phyloP scores from a whole-genome alignment of 2,113 vertebrate species.

The Vimba vimba region DNA sequence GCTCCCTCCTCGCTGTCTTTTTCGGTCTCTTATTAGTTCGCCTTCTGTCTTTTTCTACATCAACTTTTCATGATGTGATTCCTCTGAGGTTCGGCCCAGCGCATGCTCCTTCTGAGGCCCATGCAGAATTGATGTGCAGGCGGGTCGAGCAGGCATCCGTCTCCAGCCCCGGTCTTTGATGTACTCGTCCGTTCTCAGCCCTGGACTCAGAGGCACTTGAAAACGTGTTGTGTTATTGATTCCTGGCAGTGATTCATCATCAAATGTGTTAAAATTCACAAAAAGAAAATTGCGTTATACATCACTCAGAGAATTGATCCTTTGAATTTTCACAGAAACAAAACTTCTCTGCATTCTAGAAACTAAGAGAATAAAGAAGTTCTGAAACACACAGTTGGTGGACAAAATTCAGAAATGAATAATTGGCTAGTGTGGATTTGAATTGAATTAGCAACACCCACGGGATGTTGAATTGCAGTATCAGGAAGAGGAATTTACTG shows the following conservation, averaged over 20 bases:
- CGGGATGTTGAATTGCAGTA: background rate
- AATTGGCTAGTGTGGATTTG: background rate
- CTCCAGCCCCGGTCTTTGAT: slow-evolving; percentile 16
- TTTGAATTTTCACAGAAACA: background rate
- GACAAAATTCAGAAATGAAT: background rate
- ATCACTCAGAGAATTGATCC: background rate
- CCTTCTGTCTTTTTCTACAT: slow-evolving; percentile 49
- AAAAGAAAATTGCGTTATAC: background rate
- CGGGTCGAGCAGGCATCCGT: background rate
- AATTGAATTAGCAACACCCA: background rate
- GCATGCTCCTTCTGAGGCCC: slow-evolving; percentile 1
- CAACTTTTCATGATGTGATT: slow-evolving; percentile 52
- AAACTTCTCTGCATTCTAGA: background rate
- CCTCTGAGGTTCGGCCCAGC: slow-evolving; percentile 43
- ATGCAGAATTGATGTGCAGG: slow-evolving; percentile 42
- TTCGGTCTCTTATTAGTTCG: slow-evolving; percentile 38
- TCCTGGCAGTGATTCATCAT: slow-evolving; percentile 27
- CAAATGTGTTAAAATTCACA: slow-evolving; percentile 4
- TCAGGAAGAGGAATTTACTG: no score
- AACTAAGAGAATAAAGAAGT: background rate
- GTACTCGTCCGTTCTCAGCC: slow-evolving; percentile 1
- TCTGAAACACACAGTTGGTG: background rate
- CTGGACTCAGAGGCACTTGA: background rate
- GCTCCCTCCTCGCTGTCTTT: slow-evolving; percentile 3
- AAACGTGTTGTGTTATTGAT: background rate